Base-by-base conservation (phyloP, 2,113 vertebrate species). In the Pithys albifrons region DNA sequence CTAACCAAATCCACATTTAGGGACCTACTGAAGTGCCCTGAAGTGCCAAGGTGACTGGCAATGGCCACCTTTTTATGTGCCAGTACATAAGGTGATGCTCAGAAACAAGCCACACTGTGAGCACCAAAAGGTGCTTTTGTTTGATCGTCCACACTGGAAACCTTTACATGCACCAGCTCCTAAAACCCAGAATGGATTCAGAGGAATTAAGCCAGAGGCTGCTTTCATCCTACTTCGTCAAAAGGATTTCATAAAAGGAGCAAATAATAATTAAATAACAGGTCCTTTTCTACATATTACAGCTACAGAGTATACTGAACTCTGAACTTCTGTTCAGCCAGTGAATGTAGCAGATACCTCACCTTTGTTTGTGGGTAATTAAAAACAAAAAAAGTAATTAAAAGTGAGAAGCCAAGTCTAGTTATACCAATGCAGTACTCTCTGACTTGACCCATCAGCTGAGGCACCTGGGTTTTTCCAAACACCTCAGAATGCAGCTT, bases 131-230 rank as follows among this genome's bases (percentile, higher is more conserved):
- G 55, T 73, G 43, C 48, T 80, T 77, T 24, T 29, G 17, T 48
- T 41, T 82, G 57, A 65, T 61, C 55, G 69, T 5, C 27, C 62
- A 19, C 17, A 45, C 3, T 59, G 66, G 33, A 86, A 77, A 81
- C 25, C 12, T 37, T 70, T 23, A 85, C 80, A 49, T 35, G 85
- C 77, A 97, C 57, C 96, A 96, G 62, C 59, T 97, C 75, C 78
- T 86, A 91, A 96, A 97, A 88, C 67, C 20, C 62, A 71, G 88
- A 93, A 86, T 19, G 48, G 22, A 95, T 29, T 83, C 62, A 81
- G 93, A 97, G 78, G 85, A 97, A 95, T 89, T 75, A 96, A 97
- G 95, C 77, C 81, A 96, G 57, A 88, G 58, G n/a, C 25, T 92
- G 89, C 75, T 94, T 96, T 96, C 85, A 89, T 57, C 72, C 91